Conservation (phyloP, 2,888 invertebrate genomes). For the Rambutsinella grinnellia region DNA sequence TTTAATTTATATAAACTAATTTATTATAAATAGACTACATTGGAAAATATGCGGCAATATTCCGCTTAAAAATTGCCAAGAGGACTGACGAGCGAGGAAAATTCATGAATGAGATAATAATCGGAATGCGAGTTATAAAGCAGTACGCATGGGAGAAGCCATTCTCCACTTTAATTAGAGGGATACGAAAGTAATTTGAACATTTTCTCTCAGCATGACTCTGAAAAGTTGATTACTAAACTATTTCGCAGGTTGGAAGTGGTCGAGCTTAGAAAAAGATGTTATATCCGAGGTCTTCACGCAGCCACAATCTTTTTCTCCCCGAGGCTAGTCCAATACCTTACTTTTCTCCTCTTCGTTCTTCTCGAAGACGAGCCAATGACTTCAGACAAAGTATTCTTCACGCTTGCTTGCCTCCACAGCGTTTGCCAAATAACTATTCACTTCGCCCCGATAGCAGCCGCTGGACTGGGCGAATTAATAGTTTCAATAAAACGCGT, state of each 20-base stretch:
- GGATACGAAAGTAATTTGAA: conserved; percentile 22
- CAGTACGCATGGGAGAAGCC: conserved; percentile 77
- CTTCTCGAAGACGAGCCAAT: conserved; percentile 28
- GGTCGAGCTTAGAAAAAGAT: conserved; percentile 23
- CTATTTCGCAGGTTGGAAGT: conserved; percentile 38
- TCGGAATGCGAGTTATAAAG: conserved; percentile 75
- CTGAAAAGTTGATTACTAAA: background rate
- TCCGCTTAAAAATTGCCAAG: conserved; percentile 75
- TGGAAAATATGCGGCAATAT: conserved; percentile 70
- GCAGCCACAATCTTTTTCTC: conserved; percentile 17
- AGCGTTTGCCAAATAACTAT: conserved; percentile 49
- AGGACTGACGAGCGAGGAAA: conserved; percentile 71
- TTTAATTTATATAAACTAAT: too few species aligned
- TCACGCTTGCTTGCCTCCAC: conserved; percentile 49
- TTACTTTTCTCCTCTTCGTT: conserved; percentile 34
- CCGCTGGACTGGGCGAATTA: conserved; percentile 48
- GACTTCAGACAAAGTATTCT: conserved; percentile 54
- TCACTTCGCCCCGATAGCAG: conserved; percentile 49
- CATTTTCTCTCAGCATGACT: background rate
- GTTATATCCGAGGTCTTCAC: conserved; percentile 33
- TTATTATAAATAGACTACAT: conserved; percentile 22
- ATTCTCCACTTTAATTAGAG: conserved; percentile 71
- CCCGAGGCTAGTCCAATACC: conserved; percentile 38
- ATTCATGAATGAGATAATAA: conserved; percentile 75
- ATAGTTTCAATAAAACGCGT: conserved; percentile 47